phyloP scores from a whole-genome alignment of 2,113 vertebrate genomes.

The Sylvia atricapilla region DNA sequence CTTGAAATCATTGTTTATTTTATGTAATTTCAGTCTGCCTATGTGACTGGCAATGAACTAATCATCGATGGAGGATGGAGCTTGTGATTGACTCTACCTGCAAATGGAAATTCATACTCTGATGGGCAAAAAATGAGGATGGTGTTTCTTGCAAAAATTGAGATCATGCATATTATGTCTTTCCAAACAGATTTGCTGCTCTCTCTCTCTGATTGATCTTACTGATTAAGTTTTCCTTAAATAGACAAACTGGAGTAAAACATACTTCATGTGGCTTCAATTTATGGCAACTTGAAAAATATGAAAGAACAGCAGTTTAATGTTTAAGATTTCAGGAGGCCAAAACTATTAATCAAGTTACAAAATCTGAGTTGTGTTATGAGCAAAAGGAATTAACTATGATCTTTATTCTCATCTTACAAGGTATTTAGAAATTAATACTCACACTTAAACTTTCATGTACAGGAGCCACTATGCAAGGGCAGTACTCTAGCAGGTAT shows the following conservation, averaged over 20 bases:
- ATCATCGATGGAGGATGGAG: conserved; percentile 96
- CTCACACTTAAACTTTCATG: not conserved
- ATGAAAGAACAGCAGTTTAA: not conserved
- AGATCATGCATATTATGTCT: not conserved
- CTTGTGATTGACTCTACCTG: conserved; percentile 72
- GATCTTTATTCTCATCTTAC: not conserved
- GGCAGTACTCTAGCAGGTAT: not conserved
- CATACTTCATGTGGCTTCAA: not conserved
- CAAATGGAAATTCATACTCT: not conserved
- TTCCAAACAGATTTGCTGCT: not conserved
- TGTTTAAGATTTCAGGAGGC: not conserved
- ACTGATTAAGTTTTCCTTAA: not conserved
- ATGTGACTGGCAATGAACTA: conserved; percentile 86
- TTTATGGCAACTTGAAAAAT: not conserved
- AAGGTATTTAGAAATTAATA: not conserved
- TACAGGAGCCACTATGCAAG: not conserved
- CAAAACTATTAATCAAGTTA: not conserved
- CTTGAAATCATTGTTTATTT: not conserved
- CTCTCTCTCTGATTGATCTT: not conserved
- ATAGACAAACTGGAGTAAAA: not conserved
- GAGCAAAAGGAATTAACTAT: not conserved
- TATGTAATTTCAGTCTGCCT: conserved; percentile 82
- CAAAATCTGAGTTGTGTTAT: not conserved
- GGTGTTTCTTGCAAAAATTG: not conserved
- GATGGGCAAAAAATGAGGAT: not conserved